A percentile compares a stretch with the other conserved stretches of the same genome.
phyloP scores from a whole-genome alignment of 2,888 invertebrate genomes.

The Rapana venosa region DNA sequence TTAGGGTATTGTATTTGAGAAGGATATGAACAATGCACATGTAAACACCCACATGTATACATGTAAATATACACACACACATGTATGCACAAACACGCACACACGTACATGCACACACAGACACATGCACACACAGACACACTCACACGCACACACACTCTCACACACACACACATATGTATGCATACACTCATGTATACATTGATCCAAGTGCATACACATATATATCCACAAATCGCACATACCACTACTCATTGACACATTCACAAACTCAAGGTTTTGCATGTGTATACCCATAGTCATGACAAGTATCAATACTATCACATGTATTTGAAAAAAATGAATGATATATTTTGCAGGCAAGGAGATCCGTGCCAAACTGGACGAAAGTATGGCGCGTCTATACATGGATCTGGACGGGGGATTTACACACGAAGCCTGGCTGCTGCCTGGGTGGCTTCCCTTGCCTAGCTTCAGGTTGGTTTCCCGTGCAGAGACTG shows the following conservation, averaged over 20 bases:
- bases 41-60: no score
- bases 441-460: conserved; percentile 74
- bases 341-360: conserved; percentile 45
- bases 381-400: conserved; percentile 69
- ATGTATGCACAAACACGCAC: no score
- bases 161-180: background rate
- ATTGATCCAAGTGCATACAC: background rate
- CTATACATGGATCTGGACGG: conserved; percentile 72
- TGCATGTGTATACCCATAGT: no score
- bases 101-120: no score
- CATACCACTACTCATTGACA: no score
- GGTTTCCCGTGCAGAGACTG: background rate
- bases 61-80: no score
- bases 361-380: conserved; percentile 62
- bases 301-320: no score
- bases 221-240: background rate
- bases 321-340: no score
- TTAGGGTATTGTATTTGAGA: no score
- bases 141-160: background rate
- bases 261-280: no score
- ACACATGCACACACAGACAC: no score
- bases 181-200: background rate
- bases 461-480: conserved; percentile 72
- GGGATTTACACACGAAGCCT: conserved; percentile 69
- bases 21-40: no score